Base-by-base conservation (phyloP, 1,140 invertebrate genomes). In the Battus philenor region DNA sequence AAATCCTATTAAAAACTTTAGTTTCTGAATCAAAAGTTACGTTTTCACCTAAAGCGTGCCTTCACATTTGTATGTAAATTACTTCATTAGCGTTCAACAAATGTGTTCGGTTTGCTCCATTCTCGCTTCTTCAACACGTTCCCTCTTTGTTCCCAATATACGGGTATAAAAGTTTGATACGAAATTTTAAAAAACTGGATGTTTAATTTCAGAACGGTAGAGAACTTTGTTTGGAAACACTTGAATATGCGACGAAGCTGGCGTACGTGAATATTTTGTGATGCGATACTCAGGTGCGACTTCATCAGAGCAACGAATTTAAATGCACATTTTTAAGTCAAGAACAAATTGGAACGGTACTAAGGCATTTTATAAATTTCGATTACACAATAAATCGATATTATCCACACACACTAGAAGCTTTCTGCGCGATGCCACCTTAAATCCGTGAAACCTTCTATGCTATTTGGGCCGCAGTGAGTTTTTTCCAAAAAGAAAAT, bases 31-130 rank as follows among this genome's bases (percentile, higher is more conserved):
- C 22, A 27, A 41, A 29, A 8, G 4, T 17, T 34, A 36, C 27
- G n/a, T 30, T 13, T 34, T 27, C 5, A 30, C n/a, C n/a, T 39
- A 27, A 10, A 30, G 30, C 20, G 44, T 18, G 32, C 8, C 8
- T 36, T 49, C 41, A 22, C 48, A 49, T 59, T 44, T 54, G 41
- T 51, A 54, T 59, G 56, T 49, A 58, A 58, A 62, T 62, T 62
- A 53, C 16, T 53, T 52, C 46, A 52, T 58, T 54, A 62, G 44
- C 44, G 24, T 29, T 38, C 39, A 46, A 47, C 45, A 29, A 50
- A 38, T 46, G 32, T 39, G 36, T 47, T 45, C 31, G 20, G 18
- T 15, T 20, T 7, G 18, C 18, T 30, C 29, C 27, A 34, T 49
- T 26, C 32, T n/a, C n/a, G n/a, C n/a, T n/a, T 49, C 30, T 27